A percentile compares a stretch with the other conserved stretches of the same genome.
Conservation (phyloP, 2,113 vertebrate species). For the Geothlypis trichas region DNA sequence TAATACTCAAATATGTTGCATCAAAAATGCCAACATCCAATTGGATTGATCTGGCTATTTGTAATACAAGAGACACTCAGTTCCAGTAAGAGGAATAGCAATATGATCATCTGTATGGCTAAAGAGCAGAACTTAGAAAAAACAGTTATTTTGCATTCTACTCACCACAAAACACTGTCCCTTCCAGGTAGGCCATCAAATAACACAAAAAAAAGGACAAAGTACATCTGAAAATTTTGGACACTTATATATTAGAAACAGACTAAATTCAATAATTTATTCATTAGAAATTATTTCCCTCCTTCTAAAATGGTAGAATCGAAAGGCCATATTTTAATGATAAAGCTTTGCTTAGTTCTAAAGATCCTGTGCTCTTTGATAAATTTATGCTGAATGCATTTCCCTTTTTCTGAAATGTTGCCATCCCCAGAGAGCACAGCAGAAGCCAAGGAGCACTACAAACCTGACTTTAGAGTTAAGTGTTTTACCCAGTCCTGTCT, state of each 20-base stretch:
- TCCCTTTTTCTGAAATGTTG: neutral
- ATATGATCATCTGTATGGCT: neutral
- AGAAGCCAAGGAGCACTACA: neutral
- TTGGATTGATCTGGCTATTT: neutral
- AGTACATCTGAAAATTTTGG: neutral
- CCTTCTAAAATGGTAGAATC: neutral
- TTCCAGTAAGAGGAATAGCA: neutral
- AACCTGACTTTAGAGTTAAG: neutral
- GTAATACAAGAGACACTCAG: neutral
- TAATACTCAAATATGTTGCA: neutral
- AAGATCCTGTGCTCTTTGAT: neutral
- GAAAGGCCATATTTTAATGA: neutral
- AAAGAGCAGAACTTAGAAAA: neutral
- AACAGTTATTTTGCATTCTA: neutral
- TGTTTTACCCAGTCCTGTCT: neutral
- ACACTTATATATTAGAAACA: neutral
- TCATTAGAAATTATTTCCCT: conserved; percentile 9
- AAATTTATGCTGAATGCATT: neutral
- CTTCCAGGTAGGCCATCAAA: neutral
- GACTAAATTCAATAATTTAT: conserved; percentile 5
- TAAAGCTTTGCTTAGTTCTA: neutral
- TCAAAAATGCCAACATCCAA: neutral
- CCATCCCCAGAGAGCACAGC: neutral
- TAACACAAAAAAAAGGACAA: neutral
- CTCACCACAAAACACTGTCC: neutral